Conservation (phyloP, 2,888 invertebrate genomes). For the Noctua janthina region DNA sequence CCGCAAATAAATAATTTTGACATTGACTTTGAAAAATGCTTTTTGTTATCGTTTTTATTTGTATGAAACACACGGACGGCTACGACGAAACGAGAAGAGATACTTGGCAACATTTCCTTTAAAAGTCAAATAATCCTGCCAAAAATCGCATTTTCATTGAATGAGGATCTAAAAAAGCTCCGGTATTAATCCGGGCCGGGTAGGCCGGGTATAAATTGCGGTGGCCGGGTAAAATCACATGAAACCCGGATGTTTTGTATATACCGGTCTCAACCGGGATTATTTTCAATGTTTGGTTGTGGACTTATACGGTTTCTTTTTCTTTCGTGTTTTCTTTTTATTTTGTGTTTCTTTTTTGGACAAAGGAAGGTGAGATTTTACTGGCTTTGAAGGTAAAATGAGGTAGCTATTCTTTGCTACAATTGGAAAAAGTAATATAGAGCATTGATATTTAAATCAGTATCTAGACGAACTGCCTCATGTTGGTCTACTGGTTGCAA, state of each 20-base stretch:
- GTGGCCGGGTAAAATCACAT: slow-evolving; percentile 64
- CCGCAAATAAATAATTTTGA: too few relatives aligned
- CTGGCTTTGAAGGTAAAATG: neutral
- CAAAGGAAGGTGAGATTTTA: neutral
- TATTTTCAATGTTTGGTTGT: slow-evolving; percentile 48
- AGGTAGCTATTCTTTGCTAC: neutral
- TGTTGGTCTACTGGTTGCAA: neutral
- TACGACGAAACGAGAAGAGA: neutral
- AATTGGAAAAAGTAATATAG: neutral
- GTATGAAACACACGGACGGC: too few relatives aligned
- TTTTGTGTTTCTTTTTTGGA: slow-evolving; percentile 23
- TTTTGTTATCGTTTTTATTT: too few relatives aligned
- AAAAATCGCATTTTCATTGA: slow-evolving; percentile 48
- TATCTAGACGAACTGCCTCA: neutral
- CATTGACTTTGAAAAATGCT: too few relatives aligned
- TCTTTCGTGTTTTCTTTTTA: slow-evolving; percentile 23
- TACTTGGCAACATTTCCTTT: neutral
- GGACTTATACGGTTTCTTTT: slow-evolving; percentile 18
- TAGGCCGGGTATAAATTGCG: slow-evolving; percentile 69
- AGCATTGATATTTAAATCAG: neutral
- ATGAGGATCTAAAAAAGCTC: slow-evolving; percentile 54
- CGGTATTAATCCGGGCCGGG: slow-evolving; percentile 67
- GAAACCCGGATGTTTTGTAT: slow-evolving; percentile 59
- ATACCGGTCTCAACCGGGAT: slow-evolving; percentile 51
- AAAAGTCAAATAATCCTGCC: slow-evolving; percentile 1